These are phyloP conservation scores for Mesocentrotus franciscanus DNA, from an alignment of 53 echinoderm and acorn worm species.

Conservation along the genomic window DNA sequence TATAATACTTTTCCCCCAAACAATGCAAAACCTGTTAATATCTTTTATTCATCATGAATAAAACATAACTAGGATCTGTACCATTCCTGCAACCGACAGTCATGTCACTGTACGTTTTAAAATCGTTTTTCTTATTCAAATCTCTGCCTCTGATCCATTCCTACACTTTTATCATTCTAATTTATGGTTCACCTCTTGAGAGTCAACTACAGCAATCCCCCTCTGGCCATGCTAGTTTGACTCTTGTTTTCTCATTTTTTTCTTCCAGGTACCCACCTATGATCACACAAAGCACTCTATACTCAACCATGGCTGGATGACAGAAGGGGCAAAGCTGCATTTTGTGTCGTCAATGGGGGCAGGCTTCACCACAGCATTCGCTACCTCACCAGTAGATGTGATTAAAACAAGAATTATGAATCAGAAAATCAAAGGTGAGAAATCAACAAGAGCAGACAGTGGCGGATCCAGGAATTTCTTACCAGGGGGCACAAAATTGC, in stretches of 20 bases:
- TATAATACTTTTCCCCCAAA: too few species aligned
- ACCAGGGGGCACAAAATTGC: too few species aligned
- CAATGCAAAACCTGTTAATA: too few species aligned
- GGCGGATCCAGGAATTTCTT: too few species aligned
- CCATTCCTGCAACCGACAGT: too few species aligned
- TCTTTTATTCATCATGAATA: too few species aligned
- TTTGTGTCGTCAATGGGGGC: slow-evolving; percentile 87
- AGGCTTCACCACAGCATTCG: slow-evolving; percentile 87
- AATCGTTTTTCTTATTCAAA: too few species aligned
- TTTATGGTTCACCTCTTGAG: background rate
- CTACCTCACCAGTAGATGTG: slow-evolving; percentile 94
- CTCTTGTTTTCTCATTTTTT: background rate
- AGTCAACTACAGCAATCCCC: background rate
- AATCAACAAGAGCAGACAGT: background rate
- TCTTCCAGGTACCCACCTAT: slow-evolving; percentile 81
- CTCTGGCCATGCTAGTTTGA: background rate
- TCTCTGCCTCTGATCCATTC: too few species aligned
- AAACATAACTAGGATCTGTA: too few species aligned
- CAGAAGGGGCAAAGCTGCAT: slow-evolving; percentile 90
- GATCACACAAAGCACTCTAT: slow-evolving; percentile 95
- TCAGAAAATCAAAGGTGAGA: slow-evolving; percentile 93
- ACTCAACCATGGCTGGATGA: slow-evolving; percentile 90
- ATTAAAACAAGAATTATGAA: slow-evolving; percentile 98
- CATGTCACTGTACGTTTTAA: too few species aligned
- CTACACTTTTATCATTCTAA: background rate